phyloP scores from a whole-genome alignment of 2,113 vertebrate genomes.

The Pungitius pungitius region DNA sequence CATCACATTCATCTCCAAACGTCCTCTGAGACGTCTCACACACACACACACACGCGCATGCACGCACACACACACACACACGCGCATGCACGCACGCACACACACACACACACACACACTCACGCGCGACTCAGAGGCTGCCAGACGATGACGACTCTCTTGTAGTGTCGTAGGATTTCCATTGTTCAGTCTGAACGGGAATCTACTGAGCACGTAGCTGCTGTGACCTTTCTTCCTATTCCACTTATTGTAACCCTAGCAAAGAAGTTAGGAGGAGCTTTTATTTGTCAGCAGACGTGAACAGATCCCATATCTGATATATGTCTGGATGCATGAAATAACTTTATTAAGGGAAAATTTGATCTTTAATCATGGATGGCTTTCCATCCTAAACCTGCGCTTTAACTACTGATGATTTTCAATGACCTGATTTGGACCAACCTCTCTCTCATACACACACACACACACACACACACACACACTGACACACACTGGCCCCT shows the following conservation, averaged over 20 bases:
- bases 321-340: constrained; percentile 8
- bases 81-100: neutral
- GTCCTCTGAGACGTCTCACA: constrained; percentile 54
- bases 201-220: too few relatives aligned
- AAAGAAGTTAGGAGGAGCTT: neutral
- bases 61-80: neutral
- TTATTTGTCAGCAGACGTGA: neutral
- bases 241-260: neutral
- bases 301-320: neutral
- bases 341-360: constrained; percentile 7
- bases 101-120: neutral
- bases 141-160: constrained; percentile 45
- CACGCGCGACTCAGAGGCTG: constrained; percentile 25
- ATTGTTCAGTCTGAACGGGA: constrained; percentile 58
- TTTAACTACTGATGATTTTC: constrained; percentile 91
- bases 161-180: constrained; percentile 56
- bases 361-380: constrained; percentile 62
- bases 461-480: constrained; percentile 81
- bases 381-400: constrained; percentile 62
- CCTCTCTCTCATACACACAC: constrained; percentile 77
- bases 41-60: neutral
- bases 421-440: constrained; percentile 82
- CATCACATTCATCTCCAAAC: constrained; percentile 48
- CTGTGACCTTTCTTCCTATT: too few relatives aligned
- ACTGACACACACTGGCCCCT: constrained; percentile 77